Evolutionary conservation across 2,797 vertebrate species (phyloP), one percentile per base, ranked within the genome.

Genomic region (Peromyscus melanophrys): DNA sequence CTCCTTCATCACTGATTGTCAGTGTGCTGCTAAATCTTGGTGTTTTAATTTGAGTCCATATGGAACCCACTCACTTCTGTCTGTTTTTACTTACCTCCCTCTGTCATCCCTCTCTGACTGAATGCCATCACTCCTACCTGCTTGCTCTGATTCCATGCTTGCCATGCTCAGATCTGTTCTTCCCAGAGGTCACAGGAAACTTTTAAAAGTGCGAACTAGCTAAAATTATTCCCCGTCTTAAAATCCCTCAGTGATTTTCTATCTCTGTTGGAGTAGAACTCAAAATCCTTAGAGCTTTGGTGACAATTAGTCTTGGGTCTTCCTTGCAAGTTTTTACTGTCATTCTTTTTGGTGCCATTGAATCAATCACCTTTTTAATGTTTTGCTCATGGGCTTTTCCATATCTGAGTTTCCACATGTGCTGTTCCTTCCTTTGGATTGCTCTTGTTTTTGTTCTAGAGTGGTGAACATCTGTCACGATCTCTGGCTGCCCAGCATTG

Each of bases 161-260:
- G 63, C 63, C 46, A 14, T 6, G 57, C 21, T 94, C 65, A 97
- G 61, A 57, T 88, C 27, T 95, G 0, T 95, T 94, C 75, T 92
- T 77, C 63, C 73, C 31, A 89, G 55, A 95, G 49, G 52, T 93
- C 65, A 88, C 52, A 80, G 14, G 37, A 77, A 75, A 83, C 40
- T 85, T 90, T 75, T 77, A 52, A 94, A 88, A 90, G 63, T 80
- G 40, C 17, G 92, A 65, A 95, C 89, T 90, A 92, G 37, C 76
- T 86, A 76, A 85, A 31, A 49, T 52, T 31, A 65, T 11, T 67
- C 1, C 57, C 16, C 27, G 69, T 52, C 43, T 93, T 81, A 92
- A 96, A 93, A 81, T 85, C 17, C 17, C 84, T 94, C 46, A 49
- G 6, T 78, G 77, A 65, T 46, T 57, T 86, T 92, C 46, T 12